phyloP scores from a whole-genome alignment of 2,888 invertebrate species.

The Euphydryas editha region DNA sequence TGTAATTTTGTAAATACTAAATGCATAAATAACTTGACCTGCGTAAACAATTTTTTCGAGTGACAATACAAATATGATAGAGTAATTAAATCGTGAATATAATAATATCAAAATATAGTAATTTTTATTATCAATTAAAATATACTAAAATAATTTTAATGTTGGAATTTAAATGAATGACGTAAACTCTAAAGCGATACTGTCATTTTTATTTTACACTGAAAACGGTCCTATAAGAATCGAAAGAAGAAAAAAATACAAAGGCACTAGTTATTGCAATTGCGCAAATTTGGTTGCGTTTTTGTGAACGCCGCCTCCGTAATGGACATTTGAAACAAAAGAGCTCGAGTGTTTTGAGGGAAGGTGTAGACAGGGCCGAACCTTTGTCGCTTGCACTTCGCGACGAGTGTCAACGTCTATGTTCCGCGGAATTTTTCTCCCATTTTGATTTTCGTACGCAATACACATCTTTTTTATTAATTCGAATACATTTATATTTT shows the following conservation, averaged over 20 bases:
- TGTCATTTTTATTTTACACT: neutral
- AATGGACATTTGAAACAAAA: conserved; percentile 62
- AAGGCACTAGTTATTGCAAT: conserved; percentile 36
- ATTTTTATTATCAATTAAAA: neutral
- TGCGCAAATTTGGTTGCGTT: conserved; percentile 51
- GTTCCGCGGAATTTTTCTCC: conserved; percentile 16
- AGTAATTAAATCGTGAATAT: neutral
- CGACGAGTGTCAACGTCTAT: conserved; percentile 36
- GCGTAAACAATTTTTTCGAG: neutral
- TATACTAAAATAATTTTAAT: too few relatives aligned
- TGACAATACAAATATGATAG: neutral
- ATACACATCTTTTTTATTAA: neutral
- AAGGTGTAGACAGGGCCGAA: conserved; percentile 63
- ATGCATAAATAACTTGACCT: neutral
- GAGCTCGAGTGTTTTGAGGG: conserved; percentile 55
- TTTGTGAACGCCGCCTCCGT: conserved; percentile 52
- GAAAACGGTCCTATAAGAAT: conserved; percentile 5
- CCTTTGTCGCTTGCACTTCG: conserved; percentile 56
- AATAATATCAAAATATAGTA: neutral
- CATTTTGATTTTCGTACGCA: conserved; percentile 22
- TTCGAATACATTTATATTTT: neutral
- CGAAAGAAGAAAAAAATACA: conserved; percentile 9
- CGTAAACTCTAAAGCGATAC: neutral
- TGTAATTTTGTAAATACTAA: conserved; percentile 9
- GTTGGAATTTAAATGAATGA: neutral